A percentile compares a stretch with the other conserved stretches of the same genome.
Conservation (phyloP, 2,113 vertebrate genomes). For the Andinoacara biseriatus region DNA sequence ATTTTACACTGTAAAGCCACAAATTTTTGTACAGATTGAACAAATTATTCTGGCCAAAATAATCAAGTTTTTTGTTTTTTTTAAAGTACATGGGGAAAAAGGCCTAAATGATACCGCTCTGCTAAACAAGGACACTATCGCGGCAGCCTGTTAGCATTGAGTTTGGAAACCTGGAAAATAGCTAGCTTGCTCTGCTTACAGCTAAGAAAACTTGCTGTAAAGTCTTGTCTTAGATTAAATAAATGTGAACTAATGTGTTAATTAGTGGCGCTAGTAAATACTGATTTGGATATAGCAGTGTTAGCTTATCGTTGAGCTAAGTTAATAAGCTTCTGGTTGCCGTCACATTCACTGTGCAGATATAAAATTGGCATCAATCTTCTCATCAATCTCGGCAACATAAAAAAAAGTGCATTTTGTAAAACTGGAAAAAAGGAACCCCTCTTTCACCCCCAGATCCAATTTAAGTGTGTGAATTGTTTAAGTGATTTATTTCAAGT, state of each 20-base stretch:
- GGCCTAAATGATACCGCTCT: not conserved
- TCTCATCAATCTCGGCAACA: not conserved
- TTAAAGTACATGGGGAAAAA: not conserved
- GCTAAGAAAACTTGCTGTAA: not conserved
- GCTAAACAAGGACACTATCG: not conserved
- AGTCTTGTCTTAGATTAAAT: not conserved
- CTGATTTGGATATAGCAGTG: not conserved
- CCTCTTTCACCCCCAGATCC: not conserved
- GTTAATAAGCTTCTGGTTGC: not conserved
- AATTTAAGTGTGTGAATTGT: not conserved
- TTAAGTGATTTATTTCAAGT: not conserved
- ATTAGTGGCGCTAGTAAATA: not conserved
- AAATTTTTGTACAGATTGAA: not conserved
- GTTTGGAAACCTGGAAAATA: not conserved
- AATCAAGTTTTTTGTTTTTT: not conserved
- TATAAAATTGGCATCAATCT: not conserved
- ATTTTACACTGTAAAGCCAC: not conserved
- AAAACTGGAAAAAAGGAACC: not conserved
- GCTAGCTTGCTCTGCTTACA: not conserved
- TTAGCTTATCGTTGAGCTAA: not conserved
- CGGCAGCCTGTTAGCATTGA: not conserved
- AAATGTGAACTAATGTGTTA: not conserved
- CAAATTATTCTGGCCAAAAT: not conserved
- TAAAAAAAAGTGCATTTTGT: not conserved
- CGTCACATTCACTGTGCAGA: not conserved